Conservation (phyloP, 2,797 vertebrate species). For the Lerista edwardsae region DNA sequence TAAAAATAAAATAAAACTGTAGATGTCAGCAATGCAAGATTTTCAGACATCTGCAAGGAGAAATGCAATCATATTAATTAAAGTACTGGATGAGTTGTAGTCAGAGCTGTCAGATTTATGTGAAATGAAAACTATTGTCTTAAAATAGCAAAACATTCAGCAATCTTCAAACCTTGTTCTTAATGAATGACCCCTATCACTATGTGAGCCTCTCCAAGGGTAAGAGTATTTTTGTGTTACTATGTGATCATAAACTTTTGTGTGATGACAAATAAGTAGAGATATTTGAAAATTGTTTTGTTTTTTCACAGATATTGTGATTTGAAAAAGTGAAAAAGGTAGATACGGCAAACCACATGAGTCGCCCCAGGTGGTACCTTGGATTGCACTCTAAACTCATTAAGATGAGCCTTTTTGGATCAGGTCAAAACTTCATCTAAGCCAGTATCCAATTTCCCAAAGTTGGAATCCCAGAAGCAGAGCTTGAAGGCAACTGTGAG, state of each 20-base stretch:
- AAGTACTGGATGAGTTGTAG: slow-evolving; percentile 9
- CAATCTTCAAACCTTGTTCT: background rate
- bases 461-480: no score
- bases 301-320: no score
- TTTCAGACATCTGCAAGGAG: slow-evolving; percentile 58
- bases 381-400: background rate
- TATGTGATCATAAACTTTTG: background rate
- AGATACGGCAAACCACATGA: no score
- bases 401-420: no score
- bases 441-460: no score
- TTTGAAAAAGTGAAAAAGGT: no score
- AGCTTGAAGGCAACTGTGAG: no score
- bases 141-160: background rate
- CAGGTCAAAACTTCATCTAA: no score
- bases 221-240: background rate
- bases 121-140: background rate
- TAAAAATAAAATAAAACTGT: slow-evolving; percentile 61
- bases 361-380: no score
- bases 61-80: slow-evolving; percentile 41
- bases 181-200: background rate
- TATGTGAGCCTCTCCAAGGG: background rate
- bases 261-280: background rate
- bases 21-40: slow-evolving; percentile 63
- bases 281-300: no score
- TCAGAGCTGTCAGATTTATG: slow-evolving; percentile 4